A percentile compares a stretch with the other conserved stretches of the same genome.
phyloP scores from a whole-genome alignment of 1,140 invertebrate genomes.

The Ceratitis capitata region DNA sequence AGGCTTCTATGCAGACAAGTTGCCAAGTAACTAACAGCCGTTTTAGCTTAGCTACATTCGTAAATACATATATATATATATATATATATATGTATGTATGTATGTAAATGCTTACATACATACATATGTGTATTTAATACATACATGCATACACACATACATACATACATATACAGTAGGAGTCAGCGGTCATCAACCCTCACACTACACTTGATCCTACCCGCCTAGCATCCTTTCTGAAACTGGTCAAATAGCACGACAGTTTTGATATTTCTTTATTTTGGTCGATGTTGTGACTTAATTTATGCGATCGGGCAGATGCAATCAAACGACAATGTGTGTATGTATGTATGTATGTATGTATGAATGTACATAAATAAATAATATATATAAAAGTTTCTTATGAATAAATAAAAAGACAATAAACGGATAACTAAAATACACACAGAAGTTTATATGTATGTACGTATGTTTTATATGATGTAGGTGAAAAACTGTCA shows the following conservation, averaged over 20 bases:
- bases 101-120: neutral
- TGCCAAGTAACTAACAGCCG: neutral
- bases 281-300: neutral
- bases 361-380: too few relatives aligned
- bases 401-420: slow-evolving; percentile 16
- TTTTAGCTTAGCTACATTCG: neutral
- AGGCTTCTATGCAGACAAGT: neutral
- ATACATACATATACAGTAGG: too few relatives aligned
- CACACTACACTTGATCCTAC: neutral
- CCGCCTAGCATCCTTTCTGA: neutral
- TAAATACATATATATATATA: neutral
- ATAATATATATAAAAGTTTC: neutral
- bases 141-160: too few relatives aligned
- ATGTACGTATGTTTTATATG: too few relatives aligned
- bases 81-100: neutral
- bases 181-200: neutral
- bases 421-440: neutral
- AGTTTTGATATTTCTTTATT: neutral
- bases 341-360: too few relatives aligned
- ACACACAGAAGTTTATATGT: neutral
- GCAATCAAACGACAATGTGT: neutral
- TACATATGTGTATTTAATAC: too few relatives aligned
- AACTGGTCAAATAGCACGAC: neutral
- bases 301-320: neutral
- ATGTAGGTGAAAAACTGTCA: too few relatives aligned